These are phyloP conservation scores for Apeira syringaria DNA, from an alignment of 2,888 invertebrate species.

Conservation along the genomic window DNA sequence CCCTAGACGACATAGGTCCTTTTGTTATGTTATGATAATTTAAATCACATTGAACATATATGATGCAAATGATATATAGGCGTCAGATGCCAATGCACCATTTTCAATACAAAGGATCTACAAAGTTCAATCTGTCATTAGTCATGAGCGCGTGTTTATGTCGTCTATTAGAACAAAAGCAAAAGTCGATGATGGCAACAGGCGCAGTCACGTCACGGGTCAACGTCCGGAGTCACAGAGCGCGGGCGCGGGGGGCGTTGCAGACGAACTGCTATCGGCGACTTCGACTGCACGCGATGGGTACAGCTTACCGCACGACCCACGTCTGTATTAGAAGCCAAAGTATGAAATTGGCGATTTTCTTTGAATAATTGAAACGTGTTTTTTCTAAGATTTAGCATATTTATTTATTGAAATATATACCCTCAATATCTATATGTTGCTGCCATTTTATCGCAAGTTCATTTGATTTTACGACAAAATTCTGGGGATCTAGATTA, in stretches of 20 bases:
- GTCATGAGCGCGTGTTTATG: neutral
- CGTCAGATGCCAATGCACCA: neutral
- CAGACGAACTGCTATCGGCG: constrained; percentile 41
- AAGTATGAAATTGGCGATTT: too few species aligned
- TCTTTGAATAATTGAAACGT: too few species aligned
- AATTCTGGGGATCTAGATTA: too few species aligned
- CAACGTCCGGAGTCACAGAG: constrained; percentile 33
- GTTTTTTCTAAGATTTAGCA: too few species aligned
- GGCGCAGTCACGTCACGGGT: constrained; percentile 34
- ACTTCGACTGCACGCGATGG: constrained; percentile 4
- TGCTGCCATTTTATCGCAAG: too few species aligned
- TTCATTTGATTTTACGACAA: too few species aligned
- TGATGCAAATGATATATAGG: neutral
- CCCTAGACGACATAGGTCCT: too few species aligned
- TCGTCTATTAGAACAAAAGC: constrained; percentile 36
- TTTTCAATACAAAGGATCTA: neutral
- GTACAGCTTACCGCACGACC: constrained; percentile 11
- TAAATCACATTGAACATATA: neutral
- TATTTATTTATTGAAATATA: too few species aligned
- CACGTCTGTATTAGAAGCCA: too few species aligned
- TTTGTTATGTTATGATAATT: too few species aligned
- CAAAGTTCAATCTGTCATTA: neutral
- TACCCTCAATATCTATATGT: too few species aligned
- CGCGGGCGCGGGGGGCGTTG: constrained; percentile 36
- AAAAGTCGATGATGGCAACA: constrained; percentile 33